Percentiles rank a stretch among this genome's conserved stretches.
phyloP scores from a whole-genome alignment of 2,888 invertebrate genomes.

The Drosophila tanythrix region DNA sequence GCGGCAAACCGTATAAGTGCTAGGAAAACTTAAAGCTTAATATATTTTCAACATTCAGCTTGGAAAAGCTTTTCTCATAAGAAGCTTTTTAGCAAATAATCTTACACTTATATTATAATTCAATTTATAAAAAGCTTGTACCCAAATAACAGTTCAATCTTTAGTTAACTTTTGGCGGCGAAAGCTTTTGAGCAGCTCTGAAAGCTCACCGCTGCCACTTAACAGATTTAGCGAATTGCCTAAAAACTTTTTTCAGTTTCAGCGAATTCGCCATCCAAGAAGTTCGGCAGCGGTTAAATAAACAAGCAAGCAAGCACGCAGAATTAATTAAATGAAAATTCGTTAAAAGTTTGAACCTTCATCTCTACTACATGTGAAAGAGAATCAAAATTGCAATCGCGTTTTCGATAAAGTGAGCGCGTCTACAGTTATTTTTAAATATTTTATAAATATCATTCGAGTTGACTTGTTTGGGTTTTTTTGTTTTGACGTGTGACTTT shows the following conservation, averaged over 20 bases:
- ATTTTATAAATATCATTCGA: slow-evolving; percentile 19
- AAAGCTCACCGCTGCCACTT: slow-evolving; percentile 15
- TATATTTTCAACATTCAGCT: not conserved
- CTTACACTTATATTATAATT: not conserved
- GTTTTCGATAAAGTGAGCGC: not conserved
- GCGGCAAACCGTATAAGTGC: not conserved
- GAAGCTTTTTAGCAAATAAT: not conserved
- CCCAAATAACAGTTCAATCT: not conserved
- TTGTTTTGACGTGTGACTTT: slow-evolving; percentile 19
- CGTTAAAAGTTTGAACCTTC: slow-evolving; percentile 39
- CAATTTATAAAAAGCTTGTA: not conserved
- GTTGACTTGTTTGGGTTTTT: not conserved
- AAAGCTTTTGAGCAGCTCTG: slow-evolving; percentile 10
- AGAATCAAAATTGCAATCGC: not conserved
- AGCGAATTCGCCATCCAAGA: slow-evolving; percentile 35
- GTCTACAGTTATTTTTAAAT: slow-evolving; percentile 11
- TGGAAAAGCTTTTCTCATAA: not conserved
- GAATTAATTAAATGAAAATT: slow-evolving; percentile 34
- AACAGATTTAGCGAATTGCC: slow-evolving; percentile 18
- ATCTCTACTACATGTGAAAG: slow-evolving; percentile 13
- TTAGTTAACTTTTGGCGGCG: slow-evolving; percentile 4
- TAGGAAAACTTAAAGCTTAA: not conserved
- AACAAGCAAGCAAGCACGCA: slow-evolving; percentile 24
- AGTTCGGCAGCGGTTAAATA: slow-evolving; percentile 41
- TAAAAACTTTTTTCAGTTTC: slow-evolving; percentile 7